Base-by-base conservation (phyloP, 2,797 vertebrate genomes). In the Enteromius treurensis region DNA sequence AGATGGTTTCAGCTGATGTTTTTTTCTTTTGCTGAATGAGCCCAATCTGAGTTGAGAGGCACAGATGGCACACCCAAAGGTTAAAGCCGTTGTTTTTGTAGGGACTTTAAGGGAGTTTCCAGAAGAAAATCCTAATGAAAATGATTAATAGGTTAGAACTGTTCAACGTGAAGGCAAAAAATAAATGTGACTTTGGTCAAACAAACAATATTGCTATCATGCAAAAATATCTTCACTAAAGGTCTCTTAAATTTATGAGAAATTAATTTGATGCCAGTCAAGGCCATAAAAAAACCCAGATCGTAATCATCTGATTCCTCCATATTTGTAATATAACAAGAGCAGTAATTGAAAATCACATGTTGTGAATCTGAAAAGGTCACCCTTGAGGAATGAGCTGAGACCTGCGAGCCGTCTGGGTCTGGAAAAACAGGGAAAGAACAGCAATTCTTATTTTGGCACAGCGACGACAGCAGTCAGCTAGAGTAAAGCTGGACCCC, bases 81-180 rank as follows among this genome's bases (percentile, higher is more conserved):
- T 70, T 58, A 3, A 70, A 77, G 29, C 3, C 23, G 17, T n/a
- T 53, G 49, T 62, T 64, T 81, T 81, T 67, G n/a, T 40, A 77
- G 10, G 81, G 67, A 62, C 75, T 78, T 78, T 71, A 62, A 55
- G 75, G 80, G 80, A 47, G 13, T 68, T 86, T 73, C 75, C 82
- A 71, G n/a, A 37, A 37, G 14, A 70, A 83, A 58, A 21, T 40
- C 8, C 34, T 4, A n/a, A 26, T 69, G 15, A 69, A 83, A 83
- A 11, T 64, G 1, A 47, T n/a, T 23, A 37, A 51, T 73, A 23
- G n/a, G 5, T 75, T 55, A 40, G 3, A 76, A 29, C 21, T n/a
- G 26, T 32, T 45, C 19, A 77, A 14, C 10, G 23, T 79, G 47
- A 55, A 51, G 34, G 15, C 14, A 14, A 67, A 11, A 58, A 60